phyloP scores from a whole-genome alignment of 2,888 invertebrate genomes.

The Toxonevra muliebris region DNA sequence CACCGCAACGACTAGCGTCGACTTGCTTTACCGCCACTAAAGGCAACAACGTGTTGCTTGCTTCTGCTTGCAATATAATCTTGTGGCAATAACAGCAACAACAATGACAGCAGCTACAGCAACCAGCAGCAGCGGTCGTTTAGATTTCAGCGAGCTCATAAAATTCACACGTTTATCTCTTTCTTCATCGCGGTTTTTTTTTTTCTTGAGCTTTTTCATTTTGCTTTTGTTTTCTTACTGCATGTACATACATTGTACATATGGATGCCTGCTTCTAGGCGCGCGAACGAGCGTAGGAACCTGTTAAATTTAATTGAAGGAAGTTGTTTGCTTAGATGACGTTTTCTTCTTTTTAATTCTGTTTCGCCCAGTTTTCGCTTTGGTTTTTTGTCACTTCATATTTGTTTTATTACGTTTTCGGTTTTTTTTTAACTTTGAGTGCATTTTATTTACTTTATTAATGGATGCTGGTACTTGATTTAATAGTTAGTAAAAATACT shows the following conservation, averaged over 20 bases:
- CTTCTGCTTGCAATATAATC: conserved; percentile 12
- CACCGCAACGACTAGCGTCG: too few species aligned
- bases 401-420: too few species aligned
- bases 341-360: background rate
- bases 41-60: conserved; percentile 15
- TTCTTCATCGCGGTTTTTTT: conserved; percentile 22
- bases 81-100: background rate
- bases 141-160: conserved; percentile 43
- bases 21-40: too few species aligned
- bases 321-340: conserved; percentile 19
- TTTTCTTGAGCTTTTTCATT: conserved; percentile 6
- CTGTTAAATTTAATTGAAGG: conserved; percentile 8
- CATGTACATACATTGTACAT: background rate
- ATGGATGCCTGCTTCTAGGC: conserved; percentile 10
- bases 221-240: background rate
- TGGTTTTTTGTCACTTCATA: too few species aligned
- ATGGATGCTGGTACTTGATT: too few species aligned
- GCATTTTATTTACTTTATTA: too few species aligned
- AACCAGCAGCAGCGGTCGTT: conserved; percentile 1
- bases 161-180: conserved; percentile 46
- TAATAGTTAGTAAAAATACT: too few species aligned
- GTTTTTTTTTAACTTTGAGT: too few species aligned
- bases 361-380: background rate
- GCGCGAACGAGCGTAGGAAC: background rate
- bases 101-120: background rate